Evolutionary conservation across 2,888 invertebrate species (phyloP).

Genomic region (Melipona beecheii): DNA sequence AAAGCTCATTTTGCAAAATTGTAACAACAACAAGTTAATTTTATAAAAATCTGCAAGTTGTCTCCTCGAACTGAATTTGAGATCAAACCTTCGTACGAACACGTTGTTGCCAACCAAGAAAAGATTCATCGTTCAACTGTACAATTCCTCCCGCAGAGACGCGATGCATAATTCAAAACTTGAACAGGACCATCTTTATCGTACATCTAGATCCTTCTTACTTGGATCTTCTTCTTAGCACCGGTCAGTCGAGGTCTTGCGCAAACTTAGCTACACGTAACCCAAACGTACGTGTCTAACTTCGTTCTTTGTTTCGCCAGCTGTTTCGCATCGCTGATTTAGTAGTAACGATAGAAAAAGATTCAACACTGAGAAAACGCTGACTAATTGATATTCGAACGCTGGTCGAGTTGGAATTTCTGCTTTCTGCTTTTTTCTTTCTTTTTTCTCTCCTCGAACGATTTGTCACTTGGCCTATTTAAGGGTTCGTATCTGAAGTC

Average conservation of each 20-base stretch:
- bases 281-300: slow-evolving; percentile 5
- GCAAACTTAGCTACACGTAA: slow-evolving; percentile 4
- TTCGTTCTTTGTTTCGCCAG: slow-evolving; percentile 1
- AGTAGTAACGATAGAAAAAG: background rate
- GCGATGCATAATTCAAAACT: background rate
- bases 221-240: background rate
- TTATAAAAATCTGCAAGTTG: no score
- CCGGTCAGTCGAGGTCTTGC: background rate
- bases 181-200: background rate
- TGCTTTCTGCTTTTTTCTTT: no score
- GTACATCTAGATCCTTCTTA: background rate
- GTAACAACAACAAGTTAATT: no score
- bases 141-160: background rate
- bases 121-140: background rate
- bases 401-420: background rate
- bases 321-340: slow-evolving; percentile 25
- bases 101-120: background rate
- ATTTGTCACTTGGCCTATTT: slow-evolving; percentile 32
- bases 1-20: no score
- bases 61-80: no score
- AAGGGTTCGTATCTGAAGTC: slow-evolving; percentile 20
- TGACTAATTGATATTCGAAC: slow-evolving; percentile 1
- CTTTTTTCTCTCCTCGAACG: background rate
- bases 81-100: no score
- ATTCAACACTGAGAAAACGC: background rate